Evolutionary conservation across 2,113 vertebrate genomes (phyloP).

Genomic region (Microcebus murinus): DNA sequence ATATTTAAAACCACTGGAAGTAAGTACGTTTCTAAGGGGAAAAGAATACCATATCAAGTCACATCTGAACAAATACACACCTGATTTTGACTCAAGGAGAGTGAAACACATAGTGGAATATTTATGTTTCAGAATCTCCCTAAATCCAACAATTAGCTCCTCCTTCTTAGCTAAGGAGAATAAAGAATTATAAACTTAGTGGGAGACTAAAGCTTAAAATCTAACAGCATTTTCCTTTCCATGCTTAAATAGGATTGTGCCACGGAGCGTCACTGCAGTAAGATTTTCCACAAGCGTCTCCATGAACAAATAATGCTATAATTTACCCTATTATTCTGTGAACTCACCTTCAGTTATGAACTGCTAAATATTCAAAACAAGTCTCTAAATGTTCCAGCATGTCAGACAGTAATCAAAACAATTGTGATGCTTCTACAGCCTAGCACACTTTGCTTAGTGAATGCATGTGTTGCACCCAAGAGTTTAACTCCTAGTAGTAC

Average conservation of each 20-base stretch:
- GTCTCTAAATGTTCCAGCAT: background rate
- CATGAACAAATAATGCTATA: background rate
- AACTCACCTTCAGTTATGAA: background rate
- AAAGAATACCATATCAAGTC: background rate
- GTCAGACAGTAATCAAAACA: background rate
- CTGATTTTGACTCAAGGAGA: background rate
- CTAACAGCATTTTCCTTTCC: background rate
- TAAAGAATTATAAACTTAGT: background rate
- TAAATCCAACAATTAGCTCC: background rate
- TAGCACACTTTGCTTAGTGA: background rate
- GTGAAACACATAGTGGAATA: background rate
- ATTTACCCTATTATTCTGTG: background rate
- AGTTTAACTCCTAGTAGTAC: background rate
- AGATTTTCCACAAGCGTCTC: background rate
- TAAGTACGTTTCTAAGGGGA: fast-evolving
- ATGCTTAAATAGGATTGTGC: background rate
- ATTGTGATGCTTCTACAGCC: background rate
- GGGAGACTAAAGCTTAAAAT: background rate
- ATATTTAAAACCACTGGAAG: background rate
- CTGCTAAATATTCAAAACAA: background rate
- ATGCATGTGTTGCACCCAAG: background rate
- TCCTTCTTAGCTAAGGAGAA: background rate
- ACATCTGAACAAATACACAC: background rate
- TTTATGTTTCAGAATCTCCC: background rate
- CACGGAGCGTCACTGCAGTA: background rate